A percentile compares a stretch with the other conserved stretches of the same genome.
Conservation (phyloP, 2,888 invertebrate species). For the Quadroppia sp. region DNA sequence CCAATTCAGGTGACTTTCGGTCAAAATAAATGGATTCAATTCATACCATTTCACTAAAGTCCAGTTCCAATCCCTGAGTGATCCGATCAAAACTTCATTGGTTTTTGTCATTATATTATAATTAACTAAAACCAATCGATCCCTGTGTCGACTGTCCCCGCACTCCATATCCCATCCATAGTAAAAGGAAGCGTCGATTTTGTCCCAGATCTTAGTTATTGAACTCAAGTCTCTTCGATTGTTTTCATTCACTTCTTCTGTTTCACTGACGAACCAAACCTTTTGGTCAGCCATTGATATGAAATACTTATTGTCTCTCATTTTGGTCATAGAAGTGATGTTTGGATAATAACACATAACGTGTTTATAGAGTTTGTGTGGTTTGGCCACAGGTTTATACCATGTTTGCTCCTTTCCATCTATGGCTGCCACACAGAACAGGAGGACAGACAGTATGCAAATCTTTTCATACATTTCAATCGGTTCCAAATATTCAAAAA, state of each 20-base stretch:
- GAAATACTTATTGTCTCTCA: slow-evolving; percentile 6
- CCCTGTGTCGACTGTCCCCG: not conserved
- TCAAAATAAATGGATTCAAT: not conserved
- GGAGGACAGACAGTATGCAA: no score
- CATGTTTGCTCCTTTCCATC: no score
- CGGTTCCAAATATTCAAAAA: no score
- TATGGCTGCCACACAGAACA: no score
- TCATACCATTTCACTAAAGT: not conserved
- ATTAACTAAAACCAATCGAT: slow-evolving; percentile 10
- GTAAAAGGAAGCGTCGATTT: slow-evolving; percentile 20
- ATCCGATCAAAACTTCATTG: slow-evolving; percentile 3
- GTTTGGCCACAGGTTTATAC: no score
- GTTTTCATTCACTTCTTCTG: not conserved
- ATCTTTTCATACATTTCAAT: no score
- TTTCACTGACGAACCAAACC: slow-evolving; percentile 1
- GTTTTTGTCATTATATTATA: not conserved
- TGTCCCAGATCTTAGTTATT: slow-evolving; percentile 3
- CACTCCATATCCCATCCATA: not conserved
- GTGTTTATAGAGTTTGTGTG: not conserved
- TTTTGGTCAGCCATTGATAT: not conserved
- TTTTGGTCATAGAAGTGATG: slow-evolving; percentile 3
- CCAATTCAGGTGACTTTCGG: not conserved
- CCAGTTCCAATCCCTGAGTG: not conserved
- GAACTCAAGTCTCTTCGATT: not conserved
- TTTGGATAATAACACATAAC: not conserved